A percentile compares a stretch with the other conserved stretches of the same genome.
phyloP scores from a whole-genome alignment of 2,113 vertebrate species.

The Sinocyclocheilus grahami region DNA sequence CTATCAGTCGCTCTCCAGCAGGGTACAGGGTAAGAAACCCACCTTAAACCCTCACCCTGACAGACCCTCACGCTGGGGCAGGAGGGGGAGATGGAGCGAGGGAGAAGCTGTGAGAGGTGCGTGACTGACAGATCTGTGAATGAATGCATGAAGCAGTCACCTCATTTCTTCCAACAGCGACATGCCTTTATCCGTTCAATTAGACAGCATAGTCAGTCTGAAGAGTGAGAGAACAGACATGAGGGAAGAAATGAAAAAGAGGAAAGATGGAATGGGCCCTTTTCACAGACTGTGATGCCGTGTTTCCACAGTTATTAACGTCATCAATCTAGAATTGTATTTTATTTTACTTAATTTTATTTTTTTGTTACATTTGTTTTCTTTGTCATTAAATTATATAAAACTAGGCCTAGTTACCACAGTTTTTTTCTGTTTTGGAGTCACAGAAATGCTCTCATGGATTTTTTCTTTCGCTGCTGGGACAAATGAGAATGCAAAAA shows the following conservation, averaged over 20 bases:
- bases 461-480: too few species aligned
- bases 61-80: slow-evolving; percentile 26
- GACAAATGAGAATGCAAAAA: too few species aligned
- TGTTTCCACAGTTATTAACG: neutral
- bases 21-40: slow-evolving; percentile 45
- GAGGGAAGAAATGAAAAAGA: neutral
- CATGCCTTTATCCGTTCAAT: slow-evolving; percentile 27
- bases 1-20: slow-evolving; percentile 43
- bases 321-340: too few species aligned
- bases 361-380: too few species aligned
- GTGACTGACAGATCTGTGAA: slow-evolving; percentile 35
- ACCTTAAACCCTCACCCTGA: slow-evolving; percentile 36
- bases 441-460: too few species aligned
- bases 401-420: too few species aligned
- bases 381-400: too few species aligned
- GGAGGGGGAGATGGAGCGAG: neutral
- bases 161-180: slow-evolving; percentile 31
- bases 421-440: too few species aligned
- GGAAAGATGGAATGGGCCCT: neutral
- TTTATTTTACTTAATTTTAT: too few species aligned
- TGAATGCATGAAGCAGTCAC: slow-evolving; percentile 17
- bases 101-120: neutral
- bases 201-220: slow-evolving; percentile 6
- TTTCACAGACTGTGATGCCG: neutral
- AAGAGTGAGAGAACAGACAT: neutral